Percentiles rank a stretch among this genome's conserved stretches.
Conservation (phyloP, 2,113 vertebrate genomes). For the Heptranchias perlo region DNA sequence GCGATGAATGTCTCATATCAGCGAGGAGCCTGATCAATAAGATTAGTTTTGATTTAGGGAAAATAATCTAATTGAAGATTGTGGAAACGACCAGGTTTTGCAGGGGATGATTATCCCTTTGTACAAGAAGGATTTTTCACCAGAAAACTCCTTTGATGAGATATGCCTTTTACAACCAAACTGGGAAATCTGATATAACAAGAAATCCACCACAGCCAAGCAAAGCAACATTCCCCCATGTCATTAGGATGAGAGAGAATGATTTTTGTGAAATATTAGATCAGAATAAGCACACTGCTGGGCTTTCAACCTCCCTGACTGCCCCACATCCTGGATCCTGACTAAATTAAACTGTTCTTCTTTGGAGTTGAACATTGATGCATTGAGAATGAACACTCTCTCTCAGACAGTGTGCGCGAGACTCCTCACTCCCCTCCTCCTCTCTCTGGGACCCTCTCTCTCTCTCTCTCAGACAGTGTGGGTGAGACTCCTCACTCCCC, state of each 20-base stretch:
- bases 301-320: not conserved
- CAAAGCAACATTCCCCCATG: not conserved
- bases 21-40: not conserved
- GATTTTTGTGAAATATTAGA: not conserved
- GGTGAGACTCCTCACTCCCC: not conserved
- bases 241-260: not conserved
- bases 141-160: not conserved
- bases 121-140: not conserved
- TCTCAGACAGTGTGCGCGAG: too few species aligned
- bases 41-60: not conserved
- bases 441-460: not conserved
- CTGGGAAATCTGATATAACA: conserved; percentile 32
- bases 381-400: not conserved
- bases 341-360: conserved; percentile 10
- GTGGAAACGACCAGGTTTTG: not conserved
- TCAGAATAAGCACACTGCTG: not conserved
- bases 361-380: not conserved
- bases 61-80: not conserved
- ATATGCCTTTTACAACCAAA: conserved; percentile 10
- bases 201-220: not conserved
- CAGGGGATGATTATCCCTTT: conserved; percentile 6
- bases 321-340: not conserved
- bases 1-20: not conserved
- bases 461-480: too few species aligned
- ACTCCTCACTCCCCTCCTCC: not conserved